These are phyloP conservation scores for Menura novaehollandiae DNA, from an alignment of 2,113 vertebrate species.

Conservation along the genomic window DNA sequence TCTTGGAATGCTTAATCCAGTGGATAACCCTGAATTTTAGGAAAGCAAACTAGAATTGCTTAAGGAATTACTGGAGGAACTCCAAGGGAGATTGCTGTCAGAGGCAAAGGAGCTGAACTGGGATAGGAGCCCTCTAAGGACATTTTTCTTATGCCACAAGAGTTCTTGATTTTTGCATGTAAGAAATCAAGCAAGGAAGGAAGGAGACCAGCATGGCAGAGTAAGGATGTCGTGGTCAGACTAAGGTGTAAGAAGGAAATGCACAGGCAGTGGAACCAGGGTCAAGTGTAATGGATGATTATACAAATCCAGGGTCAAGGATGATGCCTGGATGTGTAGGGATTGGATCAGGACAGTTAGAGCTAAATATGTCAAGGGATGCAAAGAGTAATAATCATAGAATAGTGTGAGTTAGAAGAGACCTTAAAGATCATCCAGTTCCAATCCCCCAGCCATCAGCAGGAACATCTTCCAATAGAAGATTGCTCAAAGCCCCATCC, in stretches of 20 bases:
- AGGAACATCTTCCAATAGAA: not conserved
- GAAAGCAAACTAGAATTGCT: not conserved
- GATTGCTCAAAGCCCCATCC: not conserved
- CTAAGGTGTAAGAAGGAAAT: not conserved
- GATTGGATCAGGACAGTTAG: not conserved
- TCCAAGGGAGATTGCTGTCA: not conserved
- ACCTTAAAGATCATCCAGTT: not conserved
- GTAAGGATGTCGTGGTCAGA: not conserved
- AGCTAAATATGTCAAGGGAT: not conserved
- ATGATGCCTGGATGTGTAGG: accelerated
- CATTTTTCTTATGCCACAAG: not conserved
- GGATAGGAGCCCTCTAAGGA: not conserved
- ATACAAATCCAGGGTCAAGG: not conserved
- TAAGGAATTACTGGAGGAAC: not conserved
- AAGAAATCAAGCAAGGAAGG: not conserved
- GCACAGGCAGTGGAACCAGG: not conserved
- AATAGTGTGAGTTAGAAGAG: not conserved
- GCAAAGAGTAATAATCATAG: not conserved
- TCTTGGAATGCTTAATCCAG: not conserved
- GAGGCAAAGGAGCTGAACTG: not conserved
- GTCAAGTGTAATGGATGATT: not conserved
- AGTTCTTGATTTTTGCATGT: not conserved
- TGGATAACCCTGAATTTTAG: not conserved
- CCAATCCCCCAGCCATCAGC: not conserved
- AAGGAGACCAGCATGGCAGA: not conserved